Percentiles rank a stretch among this genome's conserved stretches.
phyloP scores from a whole-genome alignment of 2,888 invertebrate genomes.

The Leptopilina myrica region DNA sequence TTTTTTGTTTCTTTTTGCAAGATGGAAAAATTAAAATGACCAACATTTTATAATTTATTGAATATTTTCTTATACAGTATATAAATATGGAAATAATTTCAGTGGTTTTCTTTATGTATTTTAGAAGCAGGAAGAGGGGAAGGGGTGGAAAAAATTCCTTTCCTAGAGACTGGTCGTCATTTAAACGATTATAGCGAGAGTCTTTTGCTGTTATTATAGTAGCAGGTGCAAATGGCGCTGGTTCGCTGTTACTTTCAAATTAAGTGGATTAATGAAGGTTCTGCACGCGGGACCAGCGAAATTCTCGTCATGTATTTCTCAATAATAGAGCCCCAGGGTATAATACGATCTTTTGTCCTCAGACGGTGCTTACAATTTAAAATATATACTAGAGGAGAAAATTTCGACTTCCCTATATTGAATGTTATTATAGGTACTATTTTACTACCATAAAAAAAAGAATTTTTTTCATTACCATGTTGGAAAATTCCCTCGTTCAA shows the following conservation, averaged over 20 bases:
- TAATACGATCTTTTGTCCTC: slow-evolving; percentile 57
- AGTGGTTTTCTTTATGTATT: not conserved
- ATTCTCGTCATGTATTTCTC: slow-evolving; percentile 62
- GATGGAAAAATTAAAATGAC: no score
- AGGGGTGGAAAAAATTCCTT: not conserved
- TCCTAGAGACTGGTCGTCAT: slow-evolving; percentile 7
- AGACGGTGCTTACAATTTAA: slow-evolving; percentile 48
- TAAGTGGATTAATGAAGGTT: slow-evolving; percentile 69
- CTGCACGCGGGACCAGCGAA: slow-evolving; percentile 53
- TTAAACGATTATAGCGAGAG: slow-evolving; percentile 26
- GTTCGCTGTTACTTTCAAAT: slow-evolving; percentile 71
- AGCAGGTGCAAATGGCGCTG: slow-evolving; percentile 66
- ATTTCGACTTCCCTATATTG: not conserved
- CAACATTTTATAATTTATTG: no score
- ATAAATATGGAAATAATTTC: no score
- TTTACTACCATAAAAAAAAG: no score
- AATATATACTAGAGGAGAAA: slow-evolving; percentile 14
- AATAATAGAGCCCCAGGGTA: slow-evolving; percentile 64
- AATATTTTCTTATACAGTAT: no score
- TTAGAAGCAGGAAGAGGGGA: not conserved
- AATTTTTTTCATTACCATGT: no score
- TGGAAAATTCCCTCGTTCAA: no score
- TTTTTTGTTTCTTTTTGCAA: no score
- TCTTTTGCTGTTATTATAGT: slow-evolving; percentile 46
- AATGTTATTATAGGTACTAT: not conserved